These are phyloP conservation scores for Euproctis similis DNA, from an alignment of 2,888 invertebrate species.

Conservation along the genomic window DNA sequence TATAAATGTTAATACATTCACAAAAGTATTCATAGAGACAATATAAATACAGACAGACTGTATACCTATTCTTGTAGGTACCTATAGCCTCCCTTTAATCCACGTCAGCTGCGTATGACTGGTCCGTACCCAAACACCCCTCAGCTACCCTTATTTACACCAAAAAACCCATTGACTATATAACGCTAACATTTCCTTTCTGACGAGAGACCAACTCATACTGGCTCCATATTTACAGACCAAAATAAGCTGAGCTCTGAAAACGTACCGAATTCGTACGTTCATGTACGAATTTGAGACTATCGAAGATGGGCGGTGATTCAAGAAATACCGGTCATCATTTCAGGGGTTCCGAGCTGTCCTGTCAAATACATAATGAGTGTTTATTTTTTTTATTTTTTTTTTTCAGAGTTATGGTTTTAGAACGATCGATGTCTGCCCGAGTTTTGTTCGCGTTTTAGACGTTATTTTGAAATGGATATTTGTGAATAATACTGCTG, in stretches of 20 bases:
- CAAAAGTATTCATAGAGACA: conserved; percentile 12
- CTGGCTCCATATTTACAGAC: conserved; percentile 21
- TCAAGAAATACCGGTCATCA: conserved; percentile 33
- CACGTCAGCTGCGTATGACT: conserved; percentile 73
- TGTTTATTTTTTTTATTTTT: conserved; percentile 20
- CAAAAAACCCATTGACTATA: conserved; percentile 35
- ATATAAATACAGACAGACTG: conserved; percentile 27
- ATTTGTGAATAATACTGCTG: too few species aligned
- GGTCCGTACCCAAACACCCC: conserved; percentile 43
- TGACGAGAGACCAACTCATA: conserved; percentile 32
- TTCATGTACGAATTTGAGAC: conserved; percentile 4
- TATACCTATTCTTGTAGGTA: conserved; percentile 61
- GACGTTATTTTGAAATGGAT: too few species aligned
- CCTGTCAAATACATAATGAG: conserved; percentile 65
- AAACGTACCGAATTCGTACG: background rate
- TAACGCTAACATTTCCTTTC: conserved; percentile 22
- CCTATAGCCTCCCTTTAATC: conserved; percentile 69
- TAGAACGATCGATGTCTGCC: conserved; percentile 31
- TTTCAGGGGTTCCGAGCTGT: conserved; percentile 32
- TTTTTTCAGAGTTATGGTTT: conserved; percentile 19
- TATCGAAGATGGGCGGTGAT: conserved; percentile 7
- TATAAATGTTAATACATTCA: background rate
- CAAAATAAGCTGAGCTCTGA: conserved; percentile 5
- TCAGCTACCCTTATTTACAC: conserved; percentile 51
- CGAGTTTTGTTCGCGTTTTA: background rate